phyloP scores from a whole-genome alignment of 2,797 vertebrate genomes.

The Gymnoscopelus braueri region DNA sequence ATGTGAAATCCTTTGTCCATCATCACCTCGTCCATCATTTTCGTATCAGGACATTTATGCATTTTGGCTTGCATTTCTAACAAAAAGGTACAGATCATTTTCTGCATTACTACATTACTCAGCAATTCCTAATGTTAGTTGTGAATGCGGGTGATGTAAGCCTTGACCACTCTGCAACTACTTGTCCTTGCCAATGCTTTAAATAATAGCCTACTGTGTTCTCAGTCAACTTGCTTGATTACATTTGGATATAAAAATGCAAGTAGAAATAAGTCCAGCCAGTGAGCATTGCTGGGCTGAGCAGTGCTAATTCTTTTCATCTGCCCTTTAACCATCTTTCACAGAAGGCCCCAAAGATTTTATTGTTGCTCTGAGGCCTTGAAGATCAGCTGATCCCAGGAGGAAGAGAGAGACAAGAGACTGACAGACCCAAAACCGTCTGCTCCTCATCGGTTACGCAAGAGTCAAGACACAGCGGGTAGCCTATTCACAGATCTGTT shows the following conservation, averaged over 20 bases:
- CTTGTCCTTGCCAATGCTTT: background rate
- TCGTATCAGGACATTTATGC: no score
- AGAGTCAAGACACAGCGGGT: background rate
- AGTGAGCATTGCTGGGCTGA: background rate
- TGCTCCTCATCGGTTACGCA: constrained; percentile 27
- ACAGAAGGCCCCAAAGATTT: constrained; percentile 14
- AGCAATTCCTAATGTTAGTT: background rate
- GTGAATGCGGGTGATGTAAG: background rate
- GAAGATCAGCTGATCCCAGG: constrained; percentile 23
- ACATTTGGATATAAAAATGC: no score
- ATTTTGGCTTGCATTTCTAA: no score
- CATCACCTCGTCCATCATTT: no score
- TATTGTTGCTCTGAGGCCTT: constrained; percentile 30
- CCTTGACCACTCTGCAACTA: background rate
- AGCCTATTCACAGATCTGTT: background rate
- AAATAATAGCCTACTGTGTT: constrained; percentile 10
- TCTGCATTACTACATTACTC: background rate
- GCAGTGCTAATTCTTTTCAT: constrained; percentile 15
- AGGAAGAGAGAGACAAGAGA: constrained; percentile 10
- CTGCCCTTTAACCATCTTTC: constrained; percentile 33
- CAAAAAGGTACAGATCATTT: no score
- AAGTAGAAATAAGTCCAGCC: constrained; percentile 1
- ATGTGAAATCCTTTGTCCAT: no score
- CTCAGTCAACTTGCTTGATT: background rate
- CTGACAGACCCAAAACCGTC: constrained; percentile 22